phyloP scores from a whole-genome alignment of 1,140 invertebrate species.

The Andricus grossulariae region DNA sequence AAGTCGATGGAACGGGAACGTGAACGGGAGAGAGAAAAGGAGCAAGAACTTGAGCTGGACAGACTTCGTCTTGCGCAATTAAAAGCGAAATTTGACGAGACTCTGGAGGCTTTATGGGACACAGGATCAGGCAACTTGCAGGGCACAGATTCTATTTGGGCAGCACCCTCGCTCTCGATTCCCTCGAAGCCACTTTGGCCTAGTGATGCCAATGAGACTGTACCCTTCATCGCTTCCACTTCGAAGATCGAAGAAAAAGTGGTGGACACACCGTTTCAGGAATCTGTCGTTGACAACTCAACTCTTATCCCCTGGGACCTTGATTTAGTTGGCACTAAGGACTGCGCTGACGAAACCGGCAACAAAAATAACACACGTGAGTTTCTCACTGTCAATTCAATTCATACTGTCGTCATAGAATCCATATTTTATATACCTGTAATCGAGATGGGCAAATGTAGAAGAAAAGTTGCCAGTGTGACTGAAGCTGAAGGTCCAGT shows the following conservation, averaged over 20 bases:
- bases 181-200: conserved; percentile 71
- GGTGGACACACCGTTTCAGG: conserved; percentile 59
- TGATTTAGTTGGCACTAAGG: conserved; percentile 62
- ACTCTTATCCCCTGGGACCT: conserved; percentile 69
- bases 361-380: conserved; percentile 41
- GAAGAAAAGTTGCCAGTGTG: too few relatives aligned
- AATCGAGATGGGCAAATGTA: too few relatives aligned
- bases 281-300: conserved; percentile 65
- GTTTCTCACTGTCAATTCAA: neutral
- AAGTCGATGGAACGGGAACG: conserved; percentile 71
- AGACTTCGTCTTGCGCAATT: conserved; percentile 79
- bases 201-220: conserved; percentile 60
- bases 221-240: conserved; percentile 58
- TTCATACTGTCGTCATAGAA: too few relatives aligned
- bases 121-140: conserved; percentile 68
- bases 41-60: conserved; percentile 71
- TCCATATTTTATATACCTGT: too few relatives aligned
- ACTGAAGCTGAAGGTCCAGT: too few relatives aligned
- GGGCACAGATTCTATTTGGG: conserved; percentile 71
- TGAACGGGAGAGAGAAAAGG: conserved; percentile 61
- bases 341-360: conserved; percentile 58
- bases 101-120: conserved; percentile 81
- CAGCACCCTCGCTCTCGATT: conserved; percentile 71
- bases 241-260: conserved; percentile 49
- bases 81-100: conserved; percentile 81